phyloP scores from a whole-genome alignment of 2,113 vertebrate genomes.

The Sphaerodactylus townsendi region DNA sequence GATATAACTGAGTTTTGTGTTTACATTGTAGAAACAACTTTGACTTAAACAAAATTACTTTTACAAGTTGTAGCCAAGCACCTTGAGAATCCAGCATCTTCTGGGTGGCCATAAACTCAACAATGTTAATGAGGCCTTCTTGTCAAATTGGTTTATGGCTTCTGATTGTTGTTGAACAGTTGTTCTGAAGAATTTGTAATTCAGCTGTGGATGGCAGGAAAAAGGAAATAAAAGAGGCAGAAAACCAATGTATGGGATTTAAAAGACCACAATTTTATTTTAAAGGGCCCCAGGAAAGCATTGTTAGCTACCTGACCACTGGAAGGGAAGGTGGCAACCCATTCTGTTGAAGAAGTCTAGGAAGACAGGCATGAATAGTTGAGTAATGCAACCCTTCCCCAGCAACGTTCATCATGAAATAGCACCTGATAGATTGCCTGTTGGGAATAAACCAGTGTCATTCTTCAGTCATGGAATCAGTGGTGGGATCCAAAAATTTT shows the following conservation, averaged over 20 bases:
- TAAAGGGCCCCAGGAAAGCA: background rate
- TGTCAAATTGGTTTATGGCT: constrained; percentile 32
- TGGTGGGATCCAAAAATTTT: no score
- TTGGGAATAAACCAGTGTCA: no score
- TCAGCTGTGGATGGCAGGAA: background rate
- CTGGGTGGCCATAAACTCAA: constrained; percentile 22
- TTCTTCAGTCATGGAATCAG: no score
- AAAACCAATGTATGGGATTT: background rate
- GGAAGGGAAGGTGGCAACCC: background rate
- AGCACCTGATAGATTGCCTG: no score
- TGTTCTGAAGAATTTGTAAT: background rate
- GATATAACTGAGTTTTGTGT: background rate
- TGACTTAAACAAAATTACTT: constrained; percentile 19
- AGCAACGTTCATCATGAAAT: background rate
- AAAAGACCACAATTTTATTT: background rate
- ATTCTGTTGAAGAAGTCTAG: background rate
- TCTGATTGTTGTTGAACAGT: constrained; percentile 2
- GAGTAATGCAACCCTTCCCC: background rate
- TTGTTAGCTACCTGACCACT: background rate
- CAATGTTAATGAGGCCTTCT: constrained; percentile 26
- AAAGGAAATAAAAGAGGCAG: background rate
- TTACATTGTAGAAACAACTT: constrained; percentile 7
- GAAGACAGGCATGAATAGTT: background rate
- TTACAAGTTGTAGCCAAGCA: background rate
- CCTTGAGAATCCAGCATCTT: background rate